phyloP scores from a whole-genome alignment of 2,113 vertebrate species.

The Diphyllodes magnificus region DNA sequence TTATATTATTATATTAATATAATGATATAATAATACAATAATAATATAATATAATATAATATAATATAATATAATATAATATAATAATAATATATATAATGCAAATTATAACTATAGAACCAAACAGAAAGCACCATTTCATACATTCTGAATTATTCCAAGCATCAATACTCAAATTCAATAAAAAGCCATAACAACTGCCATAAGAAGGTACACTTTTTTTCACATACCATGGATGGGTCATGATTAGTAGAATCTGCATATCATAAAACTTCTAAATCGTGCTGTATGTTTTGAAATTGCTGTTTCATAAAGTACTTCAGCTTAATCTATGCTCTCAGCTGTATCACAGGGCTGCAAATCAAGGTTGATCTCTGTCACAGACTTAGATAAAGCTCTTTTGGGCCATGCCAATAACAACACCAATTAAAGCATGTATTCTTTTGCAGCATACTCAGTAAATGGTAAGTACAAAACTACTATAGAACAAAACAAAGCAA shows the following conservation, averaged over 20 bases:
- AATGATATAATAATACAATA: too few relatives aligned
- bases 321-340: neutral
- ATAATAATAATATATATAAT: neutral
- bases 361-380: neutral
- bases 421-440: neutral
- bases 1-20: neutral
- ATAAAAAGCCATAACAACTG: neutral
- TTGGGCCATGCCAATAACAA: neutral
- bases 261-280: neutral
- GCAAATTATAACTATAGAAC: neutral
- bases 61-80: neutral
- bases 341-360: neutral
- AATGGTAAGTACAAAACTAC: neutral
- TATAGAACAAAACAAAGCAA: neutral
- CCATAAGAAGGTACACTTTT: neutral
- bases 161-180: neutral
- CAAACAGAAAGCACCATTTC: neutral
- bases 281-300: neutral
- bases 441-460: neutral
- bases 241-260: neutral
- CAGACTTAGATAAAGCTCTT: neutral
- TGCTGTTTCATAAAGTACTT: neutral
- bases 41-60: neutral
- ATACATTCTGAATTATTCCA: neutral
- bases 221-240: neutral